Conservation (phyloP, 92 coral and sea anemone genomes). For the Virgularia gustaviana region DNA sequence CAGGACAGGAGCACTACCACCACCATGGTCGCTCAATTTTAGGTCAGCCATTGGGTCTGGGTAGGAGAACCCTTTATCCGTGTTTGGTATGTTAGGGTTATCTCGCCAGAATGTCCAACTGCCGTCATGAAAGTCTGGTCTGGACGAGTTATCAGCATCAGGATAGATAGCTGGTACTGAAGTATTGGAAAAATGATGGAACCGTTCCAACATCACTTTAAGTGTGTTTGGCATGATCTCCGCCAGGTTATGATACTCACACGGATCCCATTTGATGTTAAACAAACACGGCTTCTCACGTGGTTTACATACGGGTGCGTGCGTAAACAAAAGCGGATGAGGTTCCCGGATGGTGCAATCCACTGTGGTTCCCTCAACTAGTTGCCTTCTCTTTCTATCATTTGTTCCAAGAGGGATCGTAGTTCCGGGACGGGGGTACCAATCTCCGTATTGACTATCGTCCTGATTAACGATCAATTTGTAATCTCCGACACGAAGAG, state of each 20-base stretch:
- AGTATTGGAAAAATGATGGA: slow-evolving; percentile 64
- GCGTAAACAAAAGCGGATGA: slow-evolving; percentile 85
- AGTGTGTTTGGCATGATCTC: slow-evolving; percentile 97
- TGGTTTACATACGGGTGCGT: slow-evolving; percentile 92
- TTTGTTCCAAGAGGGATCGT: slow-evolving; percentile 11
- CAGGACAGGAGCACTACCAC: slow-evolving; percentile 30
- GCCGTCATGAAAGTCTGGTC: slow-evolving; percentile 85
- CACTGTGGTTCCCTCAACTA: slow-evolving; percentile 67
- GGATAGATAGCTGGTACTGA: slow-evolving; percentile 72
- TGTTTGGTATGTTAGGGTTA: slow-evolving; percentile 60
- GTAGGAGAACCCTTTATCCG: slow-evolving; percentile 69
- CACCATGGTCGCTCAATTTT: slow-evolving; percentile 50
- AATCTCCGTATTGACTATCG: slow-evolving; percentile 78
- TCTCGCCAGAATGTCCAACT: slow-evolving; percentile 92
- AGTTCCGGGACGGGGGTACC: slow-evolving; percentile 85
- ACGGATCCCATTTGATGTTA: slow-evolving; percentile 99
- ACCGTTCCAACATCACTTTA: slow-evolving; percentile 89
- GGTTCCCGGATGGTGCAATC: slow-evolving; percentile 86
- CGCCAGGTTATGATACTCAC: slow-evolving; percentile 95
- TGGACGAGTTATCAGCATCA: slow-evolving; percentile 66
- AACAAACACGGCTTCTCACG: slow-evolving; percentile 85
- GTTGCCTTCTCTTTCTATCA: slow-evolving; percentile 47
- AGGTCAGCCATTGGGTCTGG: slow-evolving; percentile 87
- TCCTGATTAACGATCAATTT: slow-evolving; percentile 80
- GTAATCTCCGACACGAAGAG: slow-evolving; percentile 95